Conservation (phyloP, 2,113 vertebrate species). For the Stomatorhinus ivindoensis region DNA sequence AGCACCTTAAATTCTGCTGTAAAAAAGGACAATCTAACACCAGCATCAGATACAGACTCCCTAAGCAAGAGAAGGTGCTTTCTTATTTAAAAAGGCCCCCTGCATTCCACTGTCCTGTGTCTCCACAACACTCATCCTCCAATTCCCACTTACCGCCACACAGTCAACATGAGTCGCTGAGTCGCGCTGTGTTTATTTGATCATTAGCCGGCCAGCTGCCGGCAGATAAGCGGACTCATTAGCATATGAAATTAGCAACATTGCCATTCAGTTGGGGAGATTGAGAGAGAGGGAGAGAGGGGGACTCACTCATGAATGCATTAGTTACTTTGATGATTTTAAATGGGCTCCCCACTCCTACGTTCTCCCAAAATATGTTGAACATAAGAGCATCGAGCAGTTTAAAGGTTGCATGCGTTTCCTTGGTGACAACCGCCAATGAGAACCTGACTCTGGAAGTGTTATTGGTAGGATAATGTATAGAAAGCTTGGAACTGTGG, state of each 20-base stretch:
- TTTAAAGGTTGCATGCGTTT: conserved; percentile 13
- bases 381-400: conserved; percentile 4
- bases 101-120: background rate
- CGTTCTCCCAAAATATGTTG: conserved; percentile 16
- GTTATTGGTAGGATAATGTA: background rate
- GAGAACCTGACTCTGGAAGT: background rate
- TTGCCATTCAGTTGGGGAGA: background rate
- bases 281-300: background rate
- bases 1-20: background rate
- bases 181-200: conserved; percentile 6
- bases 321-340: conserved; percentile 2
- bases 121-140: background rate
- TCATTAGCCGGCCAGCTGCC: background rate
- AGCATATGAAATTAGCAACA: conserved; percentile 9
- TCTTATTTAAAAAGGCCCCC: background rate
- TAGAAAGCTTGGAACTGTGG: background rate
- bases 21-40: background rate
- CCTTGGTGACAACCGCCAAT: conserved; percentile 13
- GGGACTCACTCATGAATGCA: conserved; percentile 14
- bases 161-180: conserved; percentile 8
- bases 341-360: conserved; percentile 7
- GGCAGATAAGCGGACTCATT: conserved; percentile 22
- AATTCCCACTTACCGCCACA: background rate
- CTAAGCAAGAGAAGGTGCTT: background rate
- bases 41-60: background rate